Conservation (phyloP, 2,113 vertebrate genomes). For the Silurus asotus region DNA sequence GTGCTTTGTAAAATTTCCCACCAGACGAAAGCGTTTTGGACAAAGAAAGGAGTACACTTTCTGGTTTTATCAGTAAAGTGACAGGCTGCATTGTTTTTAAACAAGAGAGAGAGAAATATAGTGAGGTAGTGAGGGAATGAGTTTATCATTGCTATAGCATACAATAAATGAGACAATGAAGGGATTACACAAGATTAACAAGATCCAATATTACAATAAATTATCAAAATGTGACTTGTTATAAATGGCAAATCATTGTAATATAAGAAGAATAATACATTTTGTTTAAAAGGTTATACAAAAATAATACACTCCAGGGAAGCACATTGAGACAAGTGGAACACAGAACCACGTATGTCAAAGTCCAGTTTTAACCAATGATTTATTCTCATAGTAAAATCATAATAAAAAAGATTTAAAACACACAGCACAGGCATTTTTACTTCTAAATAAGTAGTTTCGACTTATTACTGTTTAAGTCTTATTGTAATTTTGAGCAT, state of each 20-base stretch:
- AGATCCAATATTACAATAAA: neutral
- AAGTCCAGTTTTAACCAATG: neutral
- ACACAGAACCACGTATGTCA: neutral
- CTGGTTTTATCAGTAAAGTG: neutral
- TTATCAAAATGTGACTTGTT: neutral
- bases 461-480: neutral
- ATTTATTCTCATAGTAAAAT: neutral
- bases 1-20: neutral
- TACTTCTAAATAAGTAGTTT: neutral
- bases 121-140: neutral
- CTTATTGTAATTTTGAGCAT: neutral
- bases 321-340: neutral
- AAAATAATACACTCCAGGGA: neutral
- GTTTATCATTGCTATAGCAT: neutral
- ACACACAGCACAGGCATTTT: neutral
- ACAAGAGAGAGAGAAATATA: neutral
- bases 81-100: neutral
- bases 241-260: neutral
- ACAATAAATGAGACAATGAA: neutral
- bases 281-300: neutral
- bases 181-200: neutral
- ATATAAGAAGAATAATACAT: neutral
- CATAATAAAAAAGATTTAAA: neutral
- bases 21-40: neutral
- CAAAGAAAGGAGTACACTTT: neutral